Conservation (phyloP, 2,888 invertebrate species). For the Plagodis dolabraria region DNA sequence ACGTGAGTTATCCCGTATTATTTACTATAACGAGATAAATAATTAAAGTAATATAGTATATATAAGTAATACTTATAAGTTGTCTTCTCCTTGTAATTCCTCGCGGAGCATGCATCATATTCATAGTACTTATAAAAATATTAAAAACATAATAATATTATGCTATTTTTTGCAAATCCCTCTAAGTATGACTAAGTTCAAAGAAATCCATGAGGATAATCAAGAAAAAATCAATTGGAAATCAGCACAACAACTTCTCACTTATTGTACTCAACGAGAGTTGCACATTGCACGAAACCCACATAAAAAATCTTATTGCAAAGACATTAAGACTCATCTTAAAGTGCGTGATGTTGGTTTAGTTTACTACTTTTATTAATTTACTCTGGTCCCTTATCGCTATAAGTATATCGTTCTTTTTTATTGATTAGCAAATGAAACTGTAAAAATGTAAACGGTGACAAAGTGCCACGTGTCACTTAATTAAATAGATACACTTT, state of each 20-base stretch:
- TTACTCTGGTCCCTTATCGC: conserved; percentile 1
- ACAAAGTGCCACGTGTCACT: background rate
- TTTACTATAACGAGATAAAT: no score
- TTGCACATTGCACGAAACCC: no score
- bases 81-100: no score
- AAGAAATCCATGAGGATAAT: conserved; percentile 5
- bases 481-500: no score
- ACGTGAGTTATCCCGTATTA: no score
- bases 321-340: background rate
- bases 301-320: no score
- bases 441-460: background rate
- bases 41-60: no score
- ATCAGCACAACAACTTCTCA: background rate
- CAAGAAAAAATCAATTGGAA: background rate
- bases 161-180: no score
- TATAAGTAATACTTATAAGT: no score
- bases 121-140: no score
- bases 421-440: background rate
- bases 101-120: no score
- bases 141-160: no score
- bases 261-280: background rate
- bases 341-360: background rate
- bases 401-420: background rate
- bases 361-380: background rate
- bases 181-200: background rate